Base-by-base conservation (phyloP, 1,140 invertebrate species). In the Rhynchophorus ferrugineus region DNA sequence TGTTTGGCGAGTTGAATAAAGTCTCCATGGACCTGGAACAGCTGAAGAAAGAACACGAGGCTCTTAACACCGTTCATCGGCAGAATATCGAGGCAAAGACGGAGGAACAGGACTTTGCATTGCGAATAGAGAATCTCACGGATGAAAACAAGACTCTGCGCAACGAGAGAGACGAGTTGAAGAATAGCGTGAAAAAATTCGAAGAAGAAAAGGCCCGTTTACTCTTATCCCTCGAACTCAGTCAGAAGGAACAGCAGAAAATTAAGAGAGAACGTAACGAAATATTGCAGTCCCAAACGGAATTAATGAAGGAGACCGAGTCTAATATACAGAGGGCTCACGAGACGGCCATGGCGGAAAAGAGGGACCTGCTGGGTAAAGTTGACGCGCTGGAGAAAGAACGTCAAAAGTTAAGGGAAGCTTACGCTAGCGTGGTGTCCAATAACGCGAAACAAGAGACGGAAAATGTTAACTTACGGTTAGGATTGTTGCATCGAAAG, bases 361-460 rank as follows among this genome's bases (percentile, higher is more conserved):
- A 58, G 43, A 58, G 53, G 22, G 57, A 61, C 7, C 44, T 63
- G 8, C 11, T 49, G 11, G 52, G 50, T 29, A 29, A 38, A 17
- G 50, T 59, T 19, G 55, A 63, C 41, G 36, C 34, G n/a, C 21
- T 39, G 2, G 59, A 63, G 43, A 55, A 54, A 39, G 53, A 61
- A 55, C 14, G 43, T 13, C 62, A 68, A 47, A 57, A 57, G 36
- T n/a, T 70, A 22, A 37, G 58, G 38, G 51, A 59, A 20, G 58
- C 64, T 2, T 69, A 68, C 44, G 54, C 54, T 2, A 58, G 58
- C 14, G 53, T 67, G 2, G 59, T 63, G 39, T 56, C 54, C 8
- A 58, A 54, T 6, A 67, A 67, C 44, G 62, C 62, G 0, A 64
- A 64, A 49, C 50, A 64, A 6, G 60, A 69, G 44, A 14, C 62